These are phyloP conservation scores for Conus betulinus DNA, from an alignment of 1,140 invertebrate genomes.

Conservation along the genomic window DNA sequence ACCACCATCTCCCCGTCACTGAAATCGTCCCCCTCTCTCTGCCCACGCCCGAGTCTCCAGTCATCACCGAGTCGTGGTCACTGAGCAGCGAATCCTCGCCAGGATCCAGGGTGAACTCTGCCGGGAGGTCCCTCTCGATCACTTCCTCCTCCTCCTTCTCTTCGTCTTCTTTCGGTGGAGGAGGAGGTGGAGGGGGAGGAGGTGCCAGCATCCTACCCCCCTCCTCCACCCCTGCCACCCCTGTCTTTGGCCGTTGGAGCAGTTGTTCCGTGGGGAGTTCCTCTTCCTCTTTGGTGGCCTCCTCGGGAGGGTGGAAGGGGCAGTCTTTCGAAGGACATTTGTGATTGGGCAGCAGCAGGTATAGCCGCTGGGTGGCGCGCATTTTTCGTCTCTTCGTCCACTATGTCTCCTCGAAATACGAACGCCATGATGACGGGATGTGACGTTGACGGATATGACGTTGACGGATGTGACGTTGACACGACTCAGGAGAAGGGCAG, in stretches of 20 bases:
- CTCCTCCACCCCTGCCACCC: not conserved
- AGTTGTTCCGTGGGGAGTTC: slow-evolving; percentile 34
- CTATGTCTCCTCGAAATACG: not conserved
- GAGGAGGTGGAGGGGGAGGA: slow-evolving; percentile 23
- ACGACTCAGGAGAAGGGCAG: too few species aligned
- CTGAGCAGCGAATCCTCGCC: slow-evolving; percentile 45
- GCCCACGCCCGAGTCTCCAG: slow-evolving; percentile 44
- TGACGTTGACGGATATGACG: too few species aligned
- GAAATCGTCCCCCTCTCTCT: slow-evolving; percentile 33
- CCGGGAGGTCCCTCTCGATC: not conserved
- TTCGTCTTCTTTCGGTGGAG: too few species aligned
- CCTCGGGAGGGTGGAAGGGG: slow-evolving; percentile 51
- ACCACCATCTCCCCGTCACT: slow-evolving; percentile 11
- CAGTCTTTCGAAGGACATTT: slow-evolving; percentile 48
- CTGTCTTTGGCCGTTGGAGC: slow-evolving; percentile 34
- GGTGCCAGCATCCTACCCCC: slow-evolving; percentile 28
- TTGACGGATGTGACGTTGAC: too few species aligned
- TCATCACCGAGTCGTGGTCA: slow-evolving; percentile 42
- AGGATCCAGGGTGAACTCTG: slow-evolving; percentile 29
- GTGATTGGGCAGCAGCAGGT: slow-evolving; percentile 51
- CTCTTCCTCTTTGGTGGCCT: slow-evolving; percentile 25
- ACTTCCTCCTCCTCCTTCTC: not conserved
- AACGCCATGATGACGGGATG: not conserved
- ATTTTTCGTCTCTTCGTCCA: not conserved
- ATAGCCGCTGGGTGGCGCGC: slow-evolving; percentile 33